phyloP scores from a whole-genome alignment of 1,140 invertebrate genomes.

The Caenorhabditis latens region DNA sequence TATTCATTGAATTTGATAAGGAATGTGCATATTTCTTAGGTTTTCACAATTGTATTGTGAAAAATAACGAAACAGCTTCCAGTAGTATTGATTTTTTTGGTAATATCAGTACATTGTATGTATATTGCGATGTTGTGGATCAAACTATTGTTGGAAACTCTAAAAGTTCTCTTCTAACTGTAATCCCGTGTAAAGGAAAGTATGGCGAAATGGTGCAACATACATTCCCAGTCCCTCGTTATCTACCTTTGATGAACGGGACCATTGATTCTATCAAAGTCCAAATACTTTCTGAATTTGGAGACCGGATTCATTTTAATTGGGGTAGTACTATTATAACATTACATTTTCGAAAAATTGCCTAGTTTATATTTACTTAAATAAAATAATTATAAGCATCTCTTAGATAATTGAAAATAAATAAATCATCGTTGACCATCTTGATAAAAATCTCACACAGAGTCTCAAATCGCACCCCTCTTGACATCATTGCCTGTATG shows the following conservation, averaged over 20 bases:
- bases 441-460: background rate
- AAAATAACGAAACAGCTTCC: background rate
- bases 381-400: background rate
- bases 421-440: background rate
- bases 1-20: background rate
- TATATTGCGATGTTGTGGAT: slow-evolving; percentile 1
- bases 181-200: background rate
- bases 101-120: background rate
- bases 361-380: background rate
- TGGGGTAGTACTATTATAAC: background rate
- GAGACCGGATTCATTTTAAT: background rate
- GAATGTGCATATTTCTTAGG: slow-evolving; percentile 13
- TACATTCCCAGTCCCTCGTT: background rate
- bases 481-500: background rate
- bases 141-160: background rate
- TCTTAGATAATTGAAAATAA: background rate
- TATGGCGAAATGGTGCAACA: background rate
- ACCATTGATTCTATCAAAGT: slow-evolving; percentile 1
- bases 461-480: background rate
- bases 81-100: slow-evolving; percentile 1
- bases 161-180: background rate
- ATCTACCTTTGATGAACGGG: background rate
- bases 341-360: background rate
- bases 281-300: background rate
- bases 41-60: background rate